These are phyloP conservation scores for Anastrepha obliqua DNA, from an alignment of 1,140 invertebrate genomes.

Conservation along the genomic window DNA sequence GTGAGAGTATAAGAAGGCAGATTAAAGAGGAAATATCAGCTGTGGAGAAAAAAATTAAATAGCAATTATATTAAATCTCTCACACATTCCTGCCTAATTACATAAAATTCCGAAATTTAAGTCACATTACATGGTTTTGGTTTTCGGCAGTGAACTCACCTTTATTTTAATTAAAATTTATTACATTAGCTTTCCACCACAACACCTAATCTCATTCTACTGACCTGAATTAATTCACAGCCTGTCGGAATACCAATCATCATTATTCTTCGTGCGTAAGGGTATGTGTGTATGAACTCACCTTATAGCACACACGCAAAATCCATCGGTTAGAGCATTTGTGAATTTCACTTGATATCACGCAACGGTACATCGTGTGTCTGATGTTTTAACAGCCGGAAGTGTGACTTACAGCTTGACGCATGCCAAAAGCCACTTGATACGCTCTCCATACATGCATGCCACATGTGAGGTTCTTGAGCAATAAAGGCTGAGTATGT, in stretches of 20 bases:
- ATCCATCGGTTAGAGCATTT: slow-evolving; percentile 10
- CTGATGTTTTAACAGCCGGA: not conserved
- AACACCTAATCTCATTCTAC: not conserved
- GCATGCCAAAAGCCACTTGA: not conserved
- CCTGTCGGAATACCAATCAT: not conserved
- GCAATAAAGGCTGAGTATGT: not conserved
- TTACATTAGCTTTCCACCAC: not conserved
- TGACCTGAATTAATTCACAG: slow-evolving; percentile 7
- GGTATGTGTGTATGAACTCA: not conserved
- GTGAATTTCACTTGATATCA: not conserved
- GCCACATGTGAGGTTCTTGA: not conserved
- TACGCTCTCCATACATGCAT: not conserved
- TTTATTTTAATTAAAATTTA: not conserved
- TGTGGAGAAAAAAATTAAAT: too few species aligned
- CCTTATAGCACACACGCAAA: not conserved
- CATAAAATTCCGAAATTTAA: too few species aligned
- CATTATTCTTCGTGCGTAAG: not conserved
- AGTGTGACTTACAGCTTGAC: slow-evolving; percentile 8
- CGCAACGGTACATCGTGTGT: not conserved
- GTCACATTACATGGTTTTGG: too few species aligned
- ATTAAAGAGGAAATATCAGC: too few species aligned
- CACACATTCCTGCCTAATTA: too few species aligned
- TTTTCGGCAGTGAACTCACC: not conserved
- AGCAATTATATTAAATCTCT: too few species aligned
- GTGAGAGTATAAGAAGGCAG: too few species aligned